Evolutionary conservation across 1,140 invertebrate species (phyloP), one percentile per base, ranked within the genome.

Genomic region (Papilio glaucus): DNA sequence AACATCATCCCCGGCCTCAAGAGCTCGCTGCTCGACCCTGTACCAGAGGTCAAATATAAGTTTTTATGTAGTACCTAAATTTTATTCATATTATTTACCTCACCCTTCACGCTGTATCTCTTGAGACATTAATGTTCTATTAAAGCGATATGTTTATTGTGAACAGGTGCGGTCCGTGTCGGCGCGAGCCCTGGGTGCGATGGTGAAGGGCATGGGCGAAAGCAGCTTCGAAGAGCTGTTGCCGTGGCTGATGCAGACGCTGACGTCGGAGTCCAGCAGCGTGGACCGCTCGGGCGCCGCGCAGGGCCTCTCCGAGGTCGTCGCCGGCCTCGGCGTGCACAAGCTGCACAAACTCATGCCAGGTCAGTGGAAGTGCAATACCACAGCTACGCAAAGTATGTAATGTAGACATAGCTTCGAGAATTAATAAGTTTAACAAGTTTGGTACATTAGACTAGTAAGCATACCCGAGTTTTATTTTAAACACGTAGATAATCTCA

Each of bases 301-400:
- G n/a, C 99, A 99, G 95, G 98, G 98, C 80, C 94, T 98, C 4
- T 97, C 96, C 26, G 97, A 98, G 94, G 98, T 99, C 7, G 97
- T 99, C 38, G 98, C 98, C 57, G 99, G 98, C 60, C 94, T 99
- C 24, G 99, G 99, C 18, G 96, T 98, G 6, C 97, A 98, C 76
- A 99, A 99, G 91, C 94, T 99, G 61, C 96, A 99, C 79, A 98
- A 98, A 88, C 95, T 99, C 15, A 99, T 99, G 98, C 98, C 98
- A 0, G 94, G 94, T 94, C 68, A 72, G 62, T 67, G n/a, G n/a
- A n/a, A n/a, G n/a, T n/a, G n/a, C n/a, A n/a, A n/a, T n/a, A n/a
- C n/a, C n/a, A n/a, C n/a, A n/a, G n/a, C n/a, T n/a, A n/a, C n/a
- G n/a, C n/a, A n/a, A n/a, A n/a, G n/a, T 33, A 2, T 33, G 29